Base-by-base conservation (phyloP, 2,888 invertebrate genomes). In the Caenorhabditis becei region DNA sequence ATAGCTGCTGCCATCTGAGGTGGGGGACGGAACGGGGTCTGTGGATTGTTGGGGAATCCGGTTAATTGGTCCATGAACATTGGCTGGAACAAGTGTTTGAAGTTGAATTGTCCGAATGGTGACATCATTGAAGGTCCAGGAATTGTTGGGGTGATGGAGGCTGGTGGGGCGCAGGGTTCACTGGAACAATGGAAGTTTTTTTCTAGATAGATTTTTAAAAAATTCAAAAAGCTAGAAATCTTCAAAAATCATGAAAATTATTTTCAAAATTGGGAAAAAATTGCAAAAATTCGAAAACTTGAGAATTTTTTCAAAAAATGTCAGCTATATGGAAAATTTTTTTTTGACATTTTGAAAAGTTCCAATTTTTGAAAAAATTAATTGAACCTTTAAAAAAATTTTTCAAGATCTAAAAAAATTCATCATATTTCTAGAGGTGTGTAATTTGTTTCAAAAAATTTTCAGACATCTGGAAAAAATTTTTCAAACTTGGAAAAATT, bases 1-100 rank as follows among this genome's bases (percentile, higher is more conserved):
- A 71, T 69, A 2, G 80, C 80, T 20, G 78, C 77, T 8, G 79
- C 62, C 58, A 82, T 63, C 51, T 82, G 82, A 20, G 82, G 78
- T 7, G 85, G 83, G 1, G 77, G 75, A 11, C 85, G 70, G 66
- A 85, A 83, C 2, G 44, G 37, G 3, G 63, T 4, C 11, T 59
- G 58, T 24, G 56, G 62, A 44, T 49, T 24, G 1, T 54, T 23
- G 11, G 49, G 41, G 37, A 77, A 77, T 20, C 61, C 69, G 28
- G 53, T 59, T 24, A 82, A 41, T 35, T 79, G 82, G 16, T 78
- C 78, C 18, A 82, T 26, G 23, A 79, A 62, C 66, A 70, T 71
- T 35, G 78, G 70, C 11, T 53, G 75, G 49, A 82, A 66, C 23
- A 77, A 35, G 16, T 70, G 44, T 41, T 69, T 69, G 63, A 82